Base-by-base conservation (phyloP, 2,113 vertebrate genomes). In the Corynorhinus townsendii region DNA sequence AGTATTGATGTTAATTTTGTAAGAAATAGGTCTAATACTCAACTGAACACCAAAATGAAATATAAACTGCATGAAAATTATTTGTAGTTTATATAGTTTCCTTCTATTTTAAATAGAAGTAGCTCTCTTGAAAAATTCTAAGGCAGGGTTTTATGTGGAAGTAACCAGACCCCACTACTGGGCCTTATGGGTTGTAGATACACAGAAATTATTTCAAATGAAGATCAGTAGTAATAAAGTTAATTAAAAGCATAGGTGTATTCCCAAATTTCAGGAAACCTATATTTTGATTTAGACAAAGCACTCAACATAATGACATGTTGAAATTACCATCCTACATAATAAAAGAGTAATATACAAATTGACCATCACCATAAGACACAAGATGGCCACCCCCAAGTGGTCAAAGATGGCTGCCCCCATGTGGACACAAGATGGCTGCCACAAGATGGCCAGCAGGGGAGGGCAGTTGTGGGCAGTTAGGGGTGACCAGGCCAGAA, bases 11-110 rank as follows among this genome's bases (percentile, higher is more conserved):
- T 56, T 71, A 86, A 86, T 52, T 86, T 94, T 3, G 20, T 56
- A 71, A 30, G 83, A 96, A 92, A 85, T 62, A 89, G 35, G 4
- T 2, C 11, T 75, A 82, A 20, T 33, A 33, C 73, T 84, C 38
- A 93, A 66, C 26, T 96, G 64, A 86, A 52, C 47, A 86, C 30
- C 33, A 66, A 93, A 83, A 81, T 91, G 24, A 95, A 89, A 95
- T 92, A 86, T 22, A 81, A 86, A 81, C 11, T 30, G 5, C 11
- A 15, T 66, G 11, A 82, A 90, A 79, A 84, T 45, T 52, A 85
- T 40, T 86, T 54, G 4, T 20, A 86, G 17, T 80, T 64, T 86
- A 45, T 90, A 52, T 72, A n/a, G 77, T 86, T 80, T 75, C 10
- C 33, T 95, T 93, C 38, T 59, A 69, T 86, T 86, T 91, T 22